These are phyloP conservation scores for Eupeodes latifasciatus DNA, from an alignment of 2,888 invertebrate species.

Conservation along the genomic window DNA sequence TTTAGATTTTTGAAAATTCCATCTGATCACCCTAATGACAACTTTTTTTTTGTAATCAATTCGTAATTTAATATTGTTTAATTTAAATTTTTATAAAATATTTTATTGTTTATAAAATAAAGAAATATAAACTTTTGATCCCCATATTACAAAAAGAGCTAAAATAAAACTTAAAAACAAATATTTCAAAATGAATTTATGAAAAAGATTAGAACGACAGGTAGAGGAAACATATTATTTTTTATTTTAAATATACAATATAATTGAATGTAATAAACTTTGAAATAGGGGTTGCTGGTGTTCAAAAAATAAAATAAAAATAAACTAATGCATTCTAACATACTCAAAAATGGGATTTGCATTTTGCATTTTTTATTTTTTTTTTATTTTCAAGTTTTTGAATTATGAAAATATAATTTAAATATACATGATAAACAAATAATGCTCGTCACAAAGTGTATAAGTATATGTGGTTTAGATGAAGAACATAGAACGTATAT, in stretches of 20 bases:
- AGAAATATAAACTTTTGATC: too few species aligned
- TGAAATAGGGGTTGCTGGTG: constrained; percentile 75
- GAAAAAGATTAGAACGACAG: constrained; percentile 64
- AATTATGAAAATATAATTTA: constrained; percentile 36
- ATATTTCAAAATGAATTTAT: constrained; percentile 46
- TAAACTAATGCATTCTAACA: constrained; percentile 71
- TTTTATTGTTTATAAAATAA: too few species aligned
- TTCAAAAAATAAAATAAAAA: constrained; percentile 61
- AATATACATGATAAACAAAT: constrained; percentile 47
- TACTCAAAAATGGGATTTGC: constrained; percentile 59
- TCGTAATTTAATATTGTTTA: too few species aligned
- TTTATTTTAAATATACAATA: neutral
- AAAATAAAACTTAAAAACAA: neutral
- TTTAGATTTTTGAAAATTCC: too few species aligned
- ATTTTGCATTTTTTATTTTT: constrained; percentile 14
- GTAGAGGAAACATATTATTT: constrained; percentile 47
- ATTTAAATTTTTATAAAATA: too few species aligned
- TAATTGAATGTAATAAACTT: constrained; percentile 40
- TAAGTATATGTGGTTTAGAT: constrained; percentile 34
- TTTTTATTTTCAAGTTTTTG: constrained; percentile 14
- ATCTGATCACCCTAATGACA: too few species aligned
- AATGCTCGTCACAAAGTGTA: constrained; percentile 48
- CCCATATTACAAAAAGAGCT: neutral
- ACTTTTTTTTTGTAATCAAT: too few species aligned
- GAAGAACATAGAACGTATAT: constrained; percentile 28